A percentile compares a stretch with the other conserved stretches of the same genome.
Evolutionary conservation across 1,140 invertebrate genomes (phyloP).

Genomic region (Drosophila mojavensis): DNA sequence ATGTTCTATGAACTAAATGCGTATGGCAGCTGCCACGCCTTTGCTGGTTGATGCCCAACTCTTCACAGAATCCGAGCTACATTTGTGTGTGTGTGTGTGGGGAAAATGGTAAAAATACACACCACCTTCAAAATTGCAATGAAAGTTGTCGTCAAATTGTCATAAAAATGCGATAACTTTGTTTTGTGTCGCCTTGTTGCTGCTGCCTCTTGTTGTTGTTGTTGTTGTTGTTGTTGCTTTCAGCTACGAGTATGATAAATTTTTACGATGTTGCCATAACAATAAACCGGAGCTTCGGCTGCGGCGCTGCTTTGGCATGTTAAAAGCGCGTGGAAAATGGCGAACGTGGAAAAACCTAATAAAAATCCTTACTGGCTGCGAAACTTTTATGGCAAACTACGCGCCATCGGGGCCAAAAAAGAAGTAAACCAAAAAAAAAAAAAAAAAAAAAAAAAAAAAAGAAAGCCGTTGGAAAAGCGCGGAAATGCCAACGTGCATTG

Average conservation of each 20-base stretch:
- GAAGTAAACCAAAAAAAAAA: too few species aligned
- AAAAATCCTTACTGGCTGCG: conserved; percentile 77
- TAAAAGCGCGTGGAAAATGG: conserved; percentile 76
- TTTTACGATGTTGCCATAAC: conserved; percentile 82
- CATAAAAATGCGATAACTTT: conserved; percentile 83
- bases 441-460: too few species aligned
- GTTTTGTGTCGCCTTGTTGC: conserved; percentile 58
- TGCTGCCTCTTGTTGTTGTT: conserved; percentile 37
- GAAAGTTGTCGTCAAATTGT: conserved; percentile 82
- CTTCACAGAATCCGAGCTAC: conserved; percentile 4
- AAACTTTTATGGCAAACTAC: conserved; percentile 80
- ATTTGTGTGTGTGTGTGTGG: neutral
- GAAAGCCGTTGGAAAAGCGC: conserved; percentile 45
- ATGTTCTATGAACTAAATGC: neutral
- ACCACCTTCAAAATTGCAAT: conserved; percentile 79
- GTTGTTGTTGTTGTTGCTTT: conserved; percentile 40
- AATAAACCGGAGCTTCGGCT: conserved; percentile 76
- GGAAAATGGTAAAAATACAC: conserved; percentile 57
- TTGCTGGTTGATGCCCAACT: neutral
- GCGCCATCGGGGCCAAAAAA: conserved; percentile 63
- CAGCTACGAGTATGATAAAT: conserved; percentile 80
- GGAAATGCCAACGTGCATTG: conserved; percentile 33
- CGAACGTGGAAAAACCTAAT: conserved; percentile 75
- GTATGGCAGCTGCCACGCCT: neutral
- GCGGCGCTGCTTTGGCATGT: conserved; percentile 62